Conservation (phyloP, 2,888 invertebrate species). For the Stratiomys singularior region DNA sequence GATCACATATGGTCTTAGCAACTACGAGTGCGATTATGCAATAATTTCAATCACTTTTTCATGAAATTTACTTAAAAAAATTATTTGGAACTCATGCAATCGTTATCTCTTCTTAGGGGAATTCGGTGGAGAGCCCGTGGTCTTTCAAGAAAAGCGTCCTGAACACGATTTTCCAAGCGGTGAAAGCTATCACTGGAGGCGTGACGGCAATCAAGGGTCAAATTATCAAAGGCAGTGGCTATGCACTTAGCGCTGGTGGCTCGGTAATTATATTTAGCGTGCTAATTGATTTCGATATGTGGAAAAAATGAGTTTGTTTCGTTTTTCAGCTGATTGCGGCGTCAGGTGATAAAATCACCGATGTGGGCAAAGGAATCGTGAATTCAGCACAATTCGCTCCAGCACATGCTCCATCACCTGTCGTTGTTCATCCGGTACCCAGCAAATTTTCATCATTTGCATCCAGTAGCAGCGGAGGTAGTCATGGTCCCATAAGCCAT, state of each 20-base stretch:
- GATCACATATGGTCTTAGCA: not conserved
- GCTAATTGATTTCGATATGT: not conserved
- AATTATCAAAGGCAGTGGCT: conserved; percentile 85
- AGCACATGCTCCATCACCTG: conserved; percentile 28
- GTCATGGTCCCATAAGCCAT: conserved; percentile 58
- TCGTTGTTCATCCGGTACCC: not conserved
- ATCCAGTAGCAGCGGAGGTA: conserved; percentile 32
- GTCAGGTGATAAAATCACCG: conserved; percentile 83
- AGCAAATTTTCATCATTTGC: conserved; percentile 43
- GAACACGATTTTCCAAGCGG: conserved; percentile 85
- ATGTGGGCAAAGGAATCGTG: conserved; percentile 82
- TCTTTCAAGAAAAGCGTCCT: conserved; percentile 84
- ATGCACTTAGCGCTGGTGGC: conserved; percentile 72
- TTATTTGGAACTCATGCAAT: conserved; percentile 1
- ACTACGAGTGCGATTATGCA: not conserved
- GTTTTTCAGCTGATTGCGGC: conserved; percentile 72
- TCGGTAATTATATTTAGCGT: conserved; percentile 58
- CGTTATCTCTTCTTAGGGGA: conserved; percentile 56
- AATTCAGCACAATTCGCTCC: conserved; percentile 76
- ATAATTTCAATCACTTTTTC: not conserved
- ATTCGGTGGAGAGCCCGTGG: conserved; percentile 71
- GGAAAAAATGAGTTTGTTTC: not conserved
- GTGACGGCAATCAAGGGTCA: conserved; percentile 89
- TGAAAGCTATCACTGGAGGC: conserved; percentile 88
- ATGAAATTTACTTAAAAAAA: not conserved